A percentile compares a stretch with the other conserved stretches of the same genome.
phyloP scores from a whole-genome alignment of 1,140 invertebrate species.

The Drosophila pseudoobscura region DNA sequence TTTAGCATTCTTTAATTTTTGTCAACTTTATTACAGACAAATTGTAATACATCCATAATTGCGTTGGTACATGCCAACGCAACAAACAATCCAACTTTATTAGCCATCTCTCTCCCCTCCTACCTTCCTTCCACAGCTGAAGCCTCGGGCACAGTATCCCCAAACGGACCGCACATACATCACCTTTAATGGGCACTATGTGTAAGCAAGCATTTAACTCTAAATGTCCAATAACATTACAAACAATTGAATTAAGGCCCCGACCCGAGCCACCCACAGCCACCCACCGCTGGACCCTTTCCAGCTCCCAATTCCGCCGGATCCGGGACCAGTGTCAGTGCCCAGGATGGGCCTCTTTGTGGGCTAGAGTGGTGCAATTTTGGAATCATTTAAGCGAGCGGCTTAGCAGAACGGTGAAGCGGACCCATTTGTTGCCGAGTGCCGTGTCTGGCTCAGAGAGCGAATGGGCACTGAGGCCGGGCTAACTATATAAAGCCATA shows the following conservation, averaged over 20 bases:
- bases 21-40: too few species aligned
- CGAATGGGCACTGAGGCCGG: constrained; percentile 2
- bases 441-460: constrained; percentile 12
- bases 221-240: constrained; percentile 67
- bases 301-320: background rate
- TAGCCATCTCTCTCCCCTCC: background rate
- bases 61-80: constrained; percentile 8
- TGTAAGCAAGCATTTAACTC: constrained; percentile 73
- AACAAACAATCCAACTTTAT: constrained; percentile 1
- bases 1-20: too few species aligned
- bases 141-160: constrained; percentile 10
- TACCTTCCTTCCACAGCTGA: too few species aligned
- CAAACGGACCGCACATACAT: constrained; percentile 55
- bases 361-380: constrained; percentile 30
- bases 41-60: background rate
- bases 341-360: background rate
- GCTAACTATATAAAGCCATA: constrained; percentile 65
- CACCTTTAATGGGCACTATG: constrained; percentile 78
- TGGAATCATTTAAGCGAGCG: constrained; percentile 55
- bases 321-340: background rate
- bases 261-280: constrained; percentile 2
- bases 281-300: constrained; percentile 10
- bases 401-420: constrained; percentile 33
- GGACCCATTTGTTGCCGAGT: constrained; percentile 56
- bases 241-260: constrained; percentile 75